A percentile compares a stretch with the other conserved stretches of the same genome.
phyloP scores from a whole-genome alignment of 2,888 invertebrate genomes.

The Salticus scenicus region DNA sequence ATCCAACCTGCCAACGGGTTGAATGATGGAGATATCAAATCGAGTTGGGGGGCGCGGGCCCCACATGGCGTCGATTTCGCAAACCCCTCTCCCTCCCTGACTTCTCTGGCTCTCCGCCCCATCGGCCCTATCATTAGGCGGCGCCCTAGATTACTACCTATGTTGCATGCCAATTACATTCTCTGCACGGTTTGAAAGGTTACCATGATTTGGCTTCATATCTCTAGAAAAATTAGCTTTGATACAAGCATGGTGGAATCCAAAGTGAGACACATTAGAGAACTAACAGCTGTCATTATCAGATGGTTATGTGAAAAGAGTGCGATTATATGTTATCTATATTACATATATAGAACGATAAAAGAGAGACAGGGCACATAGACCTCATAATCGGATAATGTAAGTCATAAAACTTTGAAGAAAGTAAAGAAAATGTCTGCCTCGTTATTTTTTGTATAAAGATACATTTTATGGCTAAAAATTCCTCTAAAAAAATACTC shows the following conservation, averaged over 20 bases:
- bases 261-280: too few relatives aligned
- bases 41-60: conserved; percentile 67
- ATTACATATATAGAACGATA: too few relatives aligned
- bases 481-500: too few relatives aligned
- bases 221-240: conserved; percentile 23
- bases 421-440: too few relatives aligned
- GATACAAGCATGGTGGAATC: neutral
- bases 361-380: too few relatives aligned
- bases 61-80: conserved; percentile 67
- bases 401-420: too few relatives aligned
- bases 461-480: too few relatives aligned
- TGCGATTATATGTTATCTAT: too few relatives aligned
- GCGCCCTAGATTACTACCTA: conserved; percentile 68
- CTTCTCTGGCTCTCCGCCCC: conserved; percentile 43
- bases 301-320: too few relatives aligned
- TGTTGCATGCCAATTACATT: conserved; percentile 62
- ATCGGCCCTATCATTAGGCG: conserved; percentile 62
- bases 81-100: conserved; percentile 29
- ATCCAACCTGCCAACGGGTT: conserved; percentile 61
- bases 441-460: too few relatives aligned
- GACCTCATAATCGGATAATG: too few relatives aligned
- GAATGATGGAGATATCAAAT: conserved; percentile 69
- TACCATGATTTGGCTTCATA: conserved; percentile 41
- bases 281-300: too few relatives aligned
- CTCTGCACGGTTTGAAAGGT: conserved; percentile 12